Evolutionary conservation across 2,797 vertebrate species (phyloP), one percentile per base, ranked within the genome.

Genomic region (Ctenopoma kingsleyae): DNA sequence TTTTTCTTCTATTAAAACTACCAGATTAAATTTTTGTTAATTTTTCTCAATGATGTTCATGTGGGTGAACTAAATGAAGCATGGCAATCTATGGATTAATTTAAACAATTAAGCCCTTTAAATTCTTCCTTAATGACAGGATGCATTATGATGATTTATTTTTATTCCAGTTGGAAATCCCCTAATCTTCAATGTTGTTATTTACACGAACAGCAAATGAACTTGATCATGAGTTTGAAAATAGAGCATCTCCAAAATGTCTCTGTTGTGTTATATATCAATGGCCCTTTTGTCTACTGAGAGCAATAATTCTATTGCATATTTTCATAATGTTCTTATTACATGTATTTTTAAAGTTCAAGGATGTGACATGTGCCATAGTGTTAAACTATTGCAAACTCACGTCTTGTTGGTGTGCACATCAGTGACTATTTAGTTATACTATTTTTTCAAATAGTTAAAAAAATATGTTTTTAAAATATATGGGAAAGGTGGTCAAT

Each of bases 221-320:
- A 76, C 56, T 80, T 74, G 77, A 81, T 86, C 85, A 89, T 81
- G 89, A 76, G 87, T 86, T 83, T 70, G 53, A 76, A 77, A 74
- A 76, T 7, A 4, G 63, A 72, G 6, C 54, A 71, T 81, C 71
- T 83, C 15, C 76, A 67, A 78, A 74, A 70, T 3, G 8, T 69
- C 55, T 64, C 41, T 66, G 56, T 74, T 86, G 62, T 77, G n/a
- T 76, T 64, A 52, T 8, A 56, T 50, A 78, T 85, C 78, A 91
- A 89, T 84, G 70, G 75, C 1, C 41, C 68, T 44, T 81, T 59
- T 88, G 89, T 89, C 48, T 82, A 8, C 47, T 47, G 1, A 63
- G 23, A 54, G 46, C 27, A 51, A 63, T 50, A 48, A 8, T 61
- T 65, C 13, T 20, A 47, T 57, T 58, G 32, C n/a, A 49, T 74